Base-by-base conservation (phyloP, 1,140 invertebrate genomes). In the Papilio polytes region DNA sequence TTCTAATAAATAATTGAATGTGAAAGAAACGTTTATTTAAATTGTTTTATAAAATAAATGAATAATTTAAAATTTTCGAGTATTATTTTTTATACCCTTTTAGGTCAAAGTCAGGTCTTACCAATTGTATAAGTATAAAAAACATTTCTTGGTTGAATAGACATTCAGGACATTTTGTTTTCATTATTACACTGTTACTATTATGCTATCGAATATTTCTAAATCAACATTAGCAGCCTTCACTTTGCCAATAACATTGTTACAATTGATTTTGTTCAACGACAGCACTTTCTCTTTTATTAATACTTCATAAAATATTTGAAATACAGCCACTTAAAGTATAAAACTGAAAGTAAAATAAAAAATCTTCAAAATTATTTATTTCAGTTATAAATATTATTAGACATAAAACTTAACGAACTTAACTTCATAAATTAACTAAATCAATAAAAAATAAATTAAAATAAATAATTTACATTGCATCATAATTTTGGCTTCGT, bases 401-500 rank as follows among this genome's bases (percentile, higher is more conserved):
- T 80, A 80, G 22, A 26, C 15, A 41, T 70, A 59, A 18, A 74
- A 81, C 80, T 74, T 80, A 81, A 77, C 59, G 81, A 81, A 80
- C 76, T 80, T 82, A 87, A 84, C 36, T 79, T 81, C 36, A 36
- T 56, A 81, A 72, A 79, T 82, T 82, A 83, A 9, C 72, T n/a
- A 51, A 74, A 88, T 89, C 85, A 90, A 88, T 84, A 85, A 84
- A 86, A 73, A 83, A 82, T 78, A 86, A 85, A 76, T 85, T 83
- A 81, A 85, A 83, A 82, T 87, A 89, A 86, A 90, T 89, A 90
- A 85, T 86, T 89, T 88, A 88, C 83, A 90, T 88, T 89, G 86
- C 86, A 89, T 88, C 74, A 85, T 88, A 48, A 83, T 86, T 92
- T 93, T 94, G 90, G 90, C 86, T 89, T 92, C 84, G 86, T 86